phyloP scores from a whole-genome alignment of 2,113 vertebrate species.

The Chauna torquata region DNA sequence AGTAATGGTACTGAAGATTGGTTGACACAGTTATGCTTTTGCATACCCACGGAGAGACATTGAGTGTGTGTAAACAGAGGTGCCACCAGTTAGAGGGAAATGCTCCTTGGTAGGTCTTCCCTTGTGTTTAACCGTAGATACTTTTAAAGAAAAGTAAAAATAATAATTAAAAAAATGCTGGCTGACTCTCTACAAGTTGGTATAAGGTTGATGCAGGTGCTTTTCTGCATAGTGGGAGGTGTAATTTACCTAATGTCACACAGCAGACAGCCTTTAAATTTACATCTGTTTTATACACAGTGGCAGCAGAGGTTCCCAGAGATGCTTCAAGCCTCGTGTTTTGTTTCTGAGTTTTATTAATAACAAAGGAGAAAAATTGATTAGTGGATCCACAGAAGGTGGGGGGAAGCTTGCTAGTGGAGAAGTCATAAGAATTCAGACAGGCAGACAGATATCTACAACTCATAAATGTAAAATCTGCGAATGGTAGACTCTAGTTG shows the following conservation, averaged over 20 bases:
- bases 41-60: neutral
- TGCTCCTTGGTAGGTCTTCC: neutral
- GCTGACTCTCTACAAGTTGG: neutral
- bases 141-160: neutral
- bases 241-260: neutral
- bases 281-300: neutral
- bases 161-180: neutral
- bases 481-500: neutral
- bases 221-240: conserved; percentile 3
- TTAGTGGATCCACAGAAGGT: neutral
- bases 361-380: neutral
- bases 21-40: neutral
- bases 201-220: neutral
- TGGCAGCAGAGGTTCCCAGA: neutral
- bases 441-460: neutral
- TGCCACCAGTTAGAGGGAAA: neutral
- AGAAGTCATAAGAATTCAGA: neutral
- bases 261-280: neutral
- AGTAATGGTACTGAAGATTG: conserved; percentile 2
- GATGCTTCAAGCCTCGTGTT: neutral
- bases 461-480: neutral
- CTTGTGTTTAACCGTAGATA: neutral
- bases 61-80: neutral
- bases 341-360: conserved; percentile 9
- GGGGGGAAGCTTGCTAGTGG: neutral